Percentiles rank a stretch among this genome's conserved stretches.
Evolutionary conservation across 2,888 invertebrate genomes (phyloP).

Genomic region (Drosophila kokeensis): DNA sequence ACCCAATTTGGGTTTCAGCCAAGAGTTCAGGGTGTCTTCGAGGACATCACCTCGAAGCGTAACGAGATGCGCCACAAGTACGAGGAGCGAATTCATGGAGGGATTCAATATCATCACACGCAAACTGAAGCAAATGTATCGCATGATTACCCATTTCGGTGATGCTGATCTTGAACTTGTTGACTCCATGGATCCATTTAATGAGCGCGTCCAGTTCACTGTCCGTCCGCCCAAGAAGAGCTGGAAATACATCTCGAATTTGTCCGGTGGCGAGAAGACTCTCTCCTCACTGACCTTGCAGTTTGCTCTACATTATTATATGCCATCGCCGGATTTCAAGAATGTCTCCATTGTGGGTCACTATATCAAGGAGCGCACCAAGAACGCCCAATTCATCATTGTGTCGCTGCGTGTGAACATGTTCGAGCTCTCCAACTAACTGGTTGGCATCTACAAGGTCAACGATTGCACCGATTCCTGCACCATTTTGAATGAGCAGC

Average conservation of each 20-base stretch:
- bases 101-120: slow-evolving; percentile 94
- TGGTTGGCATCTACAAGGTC: slow-evolving; percentile 99
- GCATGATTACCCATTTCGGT: slow-evolving; percentile 98
- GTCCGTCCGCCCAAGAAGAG: too few species aligned
- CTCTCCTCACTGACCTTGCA: too few species aligned
- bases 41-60: slow-evolving; percentile 91
- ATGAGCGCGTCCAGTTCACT: slow-evolving; percentile 96
- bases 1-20: slow-evolving; percentile 91
- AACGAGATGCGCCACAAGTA: slow-evolving; percentile 91
- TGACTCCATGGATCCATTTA: slow-evolving; percentile 97
- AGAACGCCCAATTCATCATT: slow-evolving; percentile 99
- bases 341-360: too few species aligned
- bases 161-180: slow-evolving; percentile 98
- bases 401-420: slow-evolving; percentile 98
- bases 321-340: too few species aligned
- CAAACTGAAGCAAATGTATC: slow-evolving; percentile 98
- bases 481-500: slow-evolving; percentile 85
- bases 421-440: slow-evolving; percentile 96
- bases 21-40: slow-evolving; percentile 91
- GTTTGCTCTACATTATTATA: too few species aligned
- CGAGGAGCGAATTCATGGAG: slow-evolving; percentile 92
- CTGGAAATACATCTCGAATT: too few species aligned
- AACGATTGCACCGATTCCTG: slow-evolving; percentile 93
- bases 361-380: slow-evolving; percentile 95
- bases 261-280: too few species aligned